Conservation (phyloP, 2,888 invertebrate species). For the Pycnomerus fuliginosus region DNA sequence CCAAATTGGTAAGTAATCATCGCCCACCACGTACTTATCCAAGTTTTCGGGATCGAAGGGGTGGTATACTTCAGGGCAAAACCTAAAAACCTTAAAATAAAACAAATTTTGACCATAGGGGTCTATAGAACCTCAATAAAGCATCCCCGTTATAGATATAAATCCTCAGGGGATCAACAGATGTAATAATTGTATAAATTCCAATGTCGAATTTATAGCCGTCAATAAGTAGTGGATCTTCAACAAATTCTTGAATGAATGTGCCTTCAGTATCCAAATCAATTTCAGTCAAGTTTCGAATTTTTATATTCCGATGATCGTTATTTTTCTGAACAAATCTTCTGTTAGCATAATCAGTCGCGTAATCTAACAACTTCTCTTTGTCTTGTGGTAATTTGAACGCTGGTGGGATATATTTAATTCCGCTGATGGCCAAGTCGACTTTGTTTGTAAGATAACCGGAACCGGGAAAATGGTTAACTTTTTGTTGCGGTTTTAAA, state of each 20-base stretch:
- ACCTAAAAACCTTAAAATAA: constrained; percentile 57
- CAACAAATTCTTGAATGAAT: constrained; percentile 90
- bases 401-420: constrained; percentile 81
- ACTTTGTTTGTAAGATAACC: constrained; percentile 93
- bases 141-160: constrained; percentile 86
- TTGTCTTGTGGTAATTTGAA: constrained; percentile 82
- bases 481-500: constrained; percentile 71
- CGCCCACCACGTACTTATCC: constrained; percentile 92
- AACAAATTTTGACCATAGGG: constrained; percentile 1
- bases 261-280: constrained; percentile 69
- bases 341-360: constrained; percentile 63
- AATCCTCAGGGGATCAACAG: constrained; percentile 83
- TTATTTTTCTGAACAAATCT: constrained; percentile 91
- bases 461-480: constrained; percentile 94
- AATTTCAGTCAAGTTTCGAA: constrained; percentile 66
- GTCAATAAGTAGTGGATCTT: constrained; percentile 85
- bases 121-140: constrained; percentile 68
- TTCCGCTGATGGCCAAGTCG: constrained; percentile 76
- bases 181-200: constrained; percentile 88
- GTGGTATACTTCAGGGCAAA: constrained; percentile 85
- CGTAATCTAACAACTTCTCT: constrained; percentile 68
- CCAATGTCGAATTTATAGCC: constrained; percentile 97
- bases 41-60: constrained; percentile 80
- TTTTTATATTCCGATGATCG: constrained; percentile 83
- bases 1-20: constrained; percentile 94